These are phyloP conservation scores for Stenolophus ochropezus DNA, from an alignment of 2,888 invertebrate species.

Conservation along the genomic window DNA sequence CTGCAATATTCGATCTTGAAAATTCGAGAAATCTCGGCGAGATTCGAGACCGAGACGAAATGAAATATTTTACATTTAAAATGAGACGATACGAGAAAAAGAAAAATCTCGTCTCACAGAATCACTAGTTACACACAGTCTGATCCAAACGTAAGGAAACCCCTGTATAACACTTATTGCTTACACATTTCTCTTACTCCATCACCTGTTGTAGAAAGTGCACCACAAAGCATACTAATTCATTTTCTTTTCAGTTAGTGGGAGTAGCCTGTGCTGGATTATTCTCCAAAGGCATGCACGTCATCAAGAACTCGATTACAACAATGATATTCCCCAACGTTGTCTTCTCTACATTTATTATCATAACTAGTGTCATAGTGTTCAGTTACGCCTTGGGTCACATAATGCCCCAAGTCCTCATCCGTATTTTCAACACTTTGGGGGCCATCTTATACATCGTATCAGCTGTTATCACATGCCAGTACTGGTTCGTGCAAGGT, in stretches of 20 bases:
- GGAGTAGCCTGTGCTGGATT: slow-evolving; percentile 66
- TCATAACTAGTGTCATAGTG: slow-evolving; percentile 68
- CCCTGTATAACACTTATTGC: too few species aligned
- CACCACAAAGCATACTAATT: too few species aligned
- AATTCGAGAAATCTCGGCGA: too few species aligned
- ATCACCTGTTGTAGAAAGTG: neutral
- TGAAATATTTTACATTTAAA: too few species aligned
- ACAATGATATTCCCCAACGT: slow-evolving; percentile 67
- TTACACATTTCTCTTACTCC: too few species aligned
- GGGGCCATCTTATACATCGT: slow-evolving; percentile 67
- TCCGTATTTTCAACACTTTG: slow-evolving; percentile 67
- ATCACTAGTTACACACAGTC: too few species aligned
- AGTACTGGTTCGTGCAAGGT: slow-evolving; percentile 61
- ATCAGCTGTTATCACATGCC: slow-evolving; percentile 64
- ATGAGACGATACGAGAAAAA: too few species aligned
- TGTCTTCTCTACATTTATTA: slow-evolving; percentile 67
- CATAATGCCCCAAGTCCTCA: slow-evolving; percentile 67
- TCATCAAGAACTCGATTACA: slow-evolving; percentile 63
- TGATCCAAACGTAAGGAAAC: too few species aligned
- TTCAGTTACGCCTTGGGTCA: slow-evolving; percentile 68
- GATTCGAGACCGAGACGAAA: too few species aligned
- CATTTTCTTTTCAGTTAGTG: slow-evolving; percentile 66
- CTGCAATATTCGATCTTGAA: too few species aligned
- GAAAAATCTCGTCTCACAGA: too few species aligned
- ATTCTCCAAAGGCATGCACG: slow-evolving; percentile 66